A percentile compares a stretch with the other conserved stretches of the same genome.
Evolutionary conservation across 2,888 invertebrate species (phyloP).

Genomic region (Mesodorylaimus sp.): DNA sequence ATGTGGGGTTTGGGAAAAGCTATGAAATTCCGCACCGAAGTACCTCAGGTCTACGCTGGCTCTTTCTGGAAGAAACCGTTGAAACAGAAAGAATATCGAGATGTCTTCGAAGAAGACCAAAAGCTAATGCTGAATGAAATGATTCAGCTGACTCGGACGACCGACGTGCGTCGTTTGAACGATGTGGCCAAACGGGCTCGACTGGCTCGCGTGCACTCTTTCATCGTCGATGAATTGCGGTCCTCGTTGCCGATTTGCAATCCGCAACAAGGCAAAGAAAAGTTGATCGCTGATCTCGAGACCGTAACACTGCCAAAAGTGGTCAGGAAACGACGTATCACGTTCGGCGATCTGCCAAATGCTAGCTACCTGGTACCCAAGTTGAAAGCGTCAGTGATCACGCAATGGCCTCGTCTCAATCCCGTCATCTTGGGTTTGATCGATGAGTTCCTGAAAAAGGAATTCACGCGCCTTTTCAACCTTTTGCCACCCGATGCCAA

Average conservation of each 20-base stretch:
- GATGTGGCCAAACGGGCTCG: slow-evolving; percentile 12
- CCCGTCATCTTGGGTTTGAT: too few species aligned
- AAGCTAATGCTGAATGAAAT: slow-evolving; percentile 6
- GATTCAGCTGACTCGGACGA: slow-evolving; percentile 5
- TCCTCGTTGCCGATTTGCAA: too few species aligned
- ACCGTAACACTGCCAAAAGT: too few species aligned
- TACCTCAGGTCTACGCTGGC: slow-evolving; percentile 12
- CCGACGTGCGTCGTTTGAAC: slow-evolving; percentile 8
- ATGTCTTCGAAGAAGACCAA: not conserved
- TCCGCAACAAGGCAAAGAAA: too few species aligned
- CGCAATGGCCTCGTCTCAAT: too few species aligned
- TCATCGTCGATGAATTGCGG: too few species aligned
- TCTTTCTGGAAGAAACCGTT: slow-evolving; percentile 9
- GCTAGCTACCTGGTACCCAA: too few species aligned
- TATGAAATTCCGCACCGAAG: slow-evolving; percentile 11
- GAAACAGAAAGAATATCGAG: not conserved
- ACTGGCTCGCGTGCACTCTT: too few species aligned
- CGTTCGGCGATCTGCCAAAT: too few species aligned
- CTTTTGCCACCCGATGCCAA: not conserved
- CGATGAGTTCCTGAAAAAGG: slow-evolving; percentile 2
- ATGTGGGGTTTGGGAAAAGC: slow-evolving; percentile 13
- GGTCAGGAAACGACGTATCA: too few species aligned
- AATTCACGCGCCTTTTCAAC: not conserved
- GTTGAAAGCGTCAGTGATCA: too few species aligned
- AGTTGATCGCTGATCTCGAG: too few species aligned